Evolutionary conservation across 2,888 invertebrate genomes (phyloP).

Genomic region (Bruchidius siliquastri): DNA sequence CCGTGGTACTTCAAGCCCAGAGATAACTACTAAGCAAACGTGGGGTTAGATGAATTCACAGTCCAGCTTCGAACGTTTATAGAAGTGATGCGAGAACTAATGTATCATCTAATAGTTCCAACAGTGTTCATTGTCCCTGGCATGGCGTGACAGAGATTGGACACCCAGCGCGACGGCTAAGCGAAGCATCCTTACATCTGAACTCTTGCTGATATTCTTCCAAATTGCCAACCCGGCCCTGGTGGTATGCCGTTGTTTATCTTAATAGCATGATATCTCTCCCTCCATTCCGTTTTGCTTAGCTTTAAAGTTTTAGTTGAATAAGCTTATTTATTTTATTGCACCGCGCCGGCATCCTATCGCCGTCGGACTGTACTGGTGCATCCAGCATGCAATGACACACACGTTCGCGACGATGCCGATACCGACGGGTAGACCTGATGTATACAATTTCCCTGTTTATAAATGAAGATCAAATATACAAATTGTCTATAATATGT

Average conservation of each 20-base stretch:
- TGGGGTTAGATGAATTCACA: too few relatives aligned
- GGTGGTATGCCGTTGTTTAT: constrained; percentile 20
- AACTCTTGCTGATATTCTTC: not conserved
- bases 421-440: not conserved
- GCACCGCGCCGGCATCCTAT: constrained; percentile 4
- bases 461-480: too few relatives aligned
- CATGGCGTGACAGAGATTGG: not conserved
- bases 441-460: too few relatives aligned
- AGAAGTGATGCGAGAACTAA: too few relatives aligned
- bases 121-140: too few relatives aligned
- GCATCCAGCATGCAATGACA: not conserved
- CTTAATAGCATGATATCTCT: constrained; percentile 22
- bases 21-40: too few relatives aligned
- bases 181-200: not conserved
- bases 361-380: not conserved
- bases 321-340: constrained; percentile 27
- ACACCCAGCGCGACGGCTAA: too few relatives aligned
- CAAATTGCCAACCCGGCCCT: constrained; percentile 1
- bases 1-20: too few relatives aligned
- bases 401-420: not conserved
- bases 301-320: constrained; percentile 27
- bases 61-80: too few relatives aligned
- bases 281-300: constrained; percentile 21
- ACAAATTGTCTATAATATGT: too few relatives aligned
- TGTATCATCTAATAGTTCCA: too few relatives aligned